Conservation (phyloP, 2,888 invertebrate genomes). For the Diachrysia chrysitis region DNA sequence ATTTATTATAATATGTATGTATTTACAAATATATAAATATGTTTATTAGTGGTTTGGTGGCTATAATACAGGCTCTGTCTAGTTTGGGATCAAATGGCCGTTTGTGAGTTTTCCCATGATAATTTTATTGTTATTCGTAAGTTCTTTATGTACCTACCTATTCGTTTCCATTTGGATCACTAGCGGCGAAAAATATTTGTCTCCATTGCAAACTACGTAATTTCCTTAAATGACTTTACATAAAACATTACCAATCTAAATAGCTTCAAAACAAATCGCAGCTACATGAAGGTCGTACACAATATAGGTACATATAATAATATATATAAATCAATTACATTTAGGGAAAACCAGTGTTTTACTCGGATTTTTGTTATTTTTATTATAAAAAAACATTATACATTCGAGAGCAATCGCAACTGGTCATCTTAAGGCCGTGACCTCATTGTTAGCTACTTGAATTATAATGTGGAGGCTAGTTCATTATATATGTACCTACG, state of each 20-base stretch:
- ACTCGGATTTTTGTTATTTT: slow-evolving; percentile 12
- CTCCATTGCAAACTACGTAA: too few species aligned
- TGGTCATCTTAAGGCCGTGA: slow-evolving; percentile 47
- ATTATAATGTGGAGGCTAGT: slow-evolving; percentile 29
- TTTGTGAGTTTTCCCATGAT: too few species aligned
- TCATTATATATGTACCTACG: slow-evolving; percentile 39
- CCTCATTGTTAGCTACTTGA: slow-evolving; percentile 46
- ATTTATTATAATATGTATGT: too few species aligned
- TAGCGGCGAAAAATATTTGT: too few species aligned
- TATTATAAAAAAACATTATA: slow-evolving; percentile 18
- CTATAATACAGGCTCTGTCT: too few species aligned
- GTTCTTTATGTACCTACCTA: too few species aligned
- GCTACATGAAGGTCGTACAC: not conserved
- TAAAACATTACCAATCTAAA: slow-evolving; percentile 1
- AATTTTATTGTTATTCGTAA: too few species aligned
- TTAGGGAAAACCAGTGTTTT: slow-evolving; percentile 23
- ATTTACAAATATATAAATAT: too few species aligned
- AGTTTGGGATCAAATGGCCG: too few species aligned
- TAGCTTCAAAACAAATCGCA: slow-evolving; percentile 4
- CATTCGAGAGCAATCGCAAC: slow-evolving; percentile 35
- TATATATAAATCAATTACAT: not conserved
- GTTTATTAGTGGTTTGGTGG: too few species aligned
- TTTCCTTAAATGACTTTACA: not conserved
- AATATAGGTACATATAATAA: too few species aligned
- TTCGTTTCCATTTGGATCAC: too few species aligned